Evolutionary conservation across 1,140 invertebrate species (phyloP).

Genomic region (Leptopilina boulardi): DNA sequence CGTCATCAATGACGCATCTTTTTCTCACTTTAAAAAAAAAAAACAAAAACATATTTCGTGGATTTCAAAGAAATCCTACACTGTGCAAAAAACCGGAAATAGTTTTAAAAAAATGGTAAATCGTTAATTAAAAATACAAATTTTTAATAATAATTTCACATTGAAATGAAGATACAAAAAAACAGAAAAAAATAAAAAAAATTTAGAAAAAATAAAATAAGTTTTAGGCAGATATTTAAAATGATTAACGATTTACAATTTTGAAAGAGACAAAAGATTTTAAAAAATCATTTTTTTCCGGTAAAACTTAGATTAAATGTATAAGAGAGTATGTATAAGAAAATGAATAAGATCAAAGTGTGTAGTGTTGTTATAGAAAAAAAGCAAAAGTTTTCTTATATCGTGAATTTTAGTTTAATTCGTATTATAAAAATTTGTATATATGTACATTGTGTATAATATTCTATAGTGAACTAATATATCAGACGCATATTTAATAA

Average conservation of each 20-base stretch:
- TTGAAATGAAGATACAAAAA: neutral
- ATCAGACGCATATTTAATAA: slow-evolving; percentile 73
- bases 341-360: neutral
- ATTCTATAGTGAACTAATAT: slow-evolving; percentile 74
- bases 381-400: neutral
- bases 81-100: slow-evolving; percentile 20
- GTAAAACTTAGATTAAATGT: neutral
- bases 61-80: slow-evolving; percentile 25
- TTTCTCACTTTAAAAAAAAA: slow-evolving; percentile 26
- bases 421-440: slow-evolving; percentile 69
- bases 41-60: neutral
- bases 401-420: slow-evolving; percentile 44
- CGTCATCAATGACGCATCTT: slow-evolving; percentile 5
- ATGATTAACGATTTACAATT: neutral
- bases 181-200: neutral
- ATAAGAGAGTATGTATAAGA: neutral
- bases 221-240: neutral
- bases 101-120: neutral
- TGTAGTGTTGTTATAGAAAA: neutral
- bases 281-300: neutral
- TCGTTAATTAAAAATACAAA: neutral
- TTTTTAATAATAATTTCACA: neutral
- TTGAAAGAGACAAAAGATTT: neutral
- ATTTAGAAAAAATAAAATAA: neutral
- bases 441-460: slow-evolving; percentile 76